Evolutionary conservation across 64 coral and sea anemone genomes (phyloP), one percentile per base, ranked within the genome.

Genomic region (Cladopsammia gracilis): DNA sequence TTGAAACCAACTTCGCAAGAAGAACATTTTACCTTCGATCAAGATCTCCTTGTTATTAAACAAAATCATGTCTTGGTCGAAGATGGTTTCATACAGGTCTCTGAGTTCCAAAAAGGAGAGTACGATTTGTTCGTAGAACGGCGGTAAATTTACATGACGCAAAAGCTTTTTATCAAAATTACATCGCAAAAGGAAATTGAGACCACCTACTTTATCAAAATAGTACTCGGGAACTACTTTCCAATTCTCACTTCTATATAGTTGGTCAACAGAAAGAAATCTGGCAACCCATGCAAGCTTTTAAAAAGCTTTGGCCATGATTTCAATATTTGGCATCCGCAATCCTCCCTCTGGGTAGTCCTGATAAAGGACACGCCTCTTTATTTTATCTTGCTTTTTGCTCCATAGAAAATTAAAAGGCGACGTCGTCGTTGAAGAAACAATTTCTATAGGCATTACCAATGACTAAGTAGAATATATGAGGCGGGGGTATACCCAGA

Each of bases 121-220:
- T 18, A 75, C 6, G 4, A 75, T 75, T 49, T 49, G 16, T 19
- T 44, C 16, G 16, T 48, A 75, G 15, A 75, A 75, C 3, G 12
- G 16, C 1, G 72, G 72, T 12, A 75, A 10, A 6, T 45, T 13
- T 11, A 10, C 12, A 1, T 49, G 12, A 42, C 14, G 11, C 18
- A 75, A 47, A 18, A 48, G 19, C 16, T 16, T 75, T 19, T 75
- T 75, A 44, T 75, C 72, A 75, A 49, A 75, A 7, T 75, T 75
- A 48, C 72, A 75, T 10, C 16, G 10, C 8, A 75, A 18, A 7
- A 75, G 72, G 43, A 75, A 75, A 19, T 19, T 49, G 15, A 75
- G 14, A 49, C 72, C 72, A 18, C 72, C 44, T 18, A 16, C 48
- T 44, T 75, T 75, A 10, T 48, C 16, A 49, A 75, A 49, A 7